phyloP scores from a whole-genome alignment of 2,113 vertebrate species.

The Pterocles burchelli region DNA sequence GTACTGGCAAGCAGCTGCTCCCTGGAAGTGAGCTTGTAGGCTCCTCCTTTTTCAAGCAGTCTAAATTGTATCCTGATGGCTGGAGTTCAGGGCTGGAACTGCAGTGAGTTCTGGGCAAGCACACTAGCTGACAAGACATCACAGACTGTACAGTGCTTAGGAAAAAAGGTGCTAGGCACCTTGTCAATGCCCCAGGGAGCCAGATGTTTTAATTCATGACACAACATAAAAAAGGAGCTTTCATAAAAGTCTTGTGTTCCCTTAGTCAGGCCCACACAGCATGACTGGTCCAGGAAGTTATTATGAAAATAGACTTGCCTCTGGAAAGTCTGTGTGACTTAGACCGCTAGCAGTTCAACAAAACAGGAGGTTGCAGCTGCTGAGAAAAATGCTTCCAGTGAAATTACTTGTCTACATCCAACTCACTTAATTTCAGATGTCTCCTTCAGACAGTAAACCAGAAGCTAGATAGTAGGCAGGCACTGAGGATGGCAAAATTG shows the following conservation, averaged over 20 bases:
- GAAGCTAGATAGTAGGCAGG: neutral
- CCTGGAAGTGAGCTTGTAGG: neutral
- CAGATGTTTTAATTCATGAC: slow-evolving; percentile 49
- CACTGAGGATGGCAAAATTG: neutral
- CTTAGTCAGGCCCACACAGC: slow-evolving; percentile 53
- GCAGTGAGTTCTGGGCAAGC: neutral
- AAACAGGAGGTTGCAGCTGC: slow-evolving; percentile 53
- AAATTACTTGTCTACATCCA: slow-evolving; percentile 3
- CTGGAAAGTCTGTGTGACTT: slow-evolving; percentile 45
- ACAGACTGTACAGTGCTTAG: neutral
- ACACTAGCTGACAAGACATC: neutral
- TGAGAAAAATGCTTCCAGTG: slow-evolving; percentile 13
- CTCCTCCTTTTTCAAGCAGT: neutral
- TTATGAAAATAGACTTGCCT: slow-evolving; percentile 49
- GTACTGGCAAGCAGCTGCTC: slow-evolving; percentile 43
- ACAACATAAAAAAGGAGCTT: slow-evolving; percentile 41
- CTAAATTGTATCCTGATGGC: neutral
- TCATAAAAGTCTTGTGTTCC: slow-evolving; percentile 26
- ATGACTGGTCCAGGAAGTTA: slow-evolving; percentile 47
- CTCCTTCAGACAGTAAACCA: slow-evolving; percentile 1
- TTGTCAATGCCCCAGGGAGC: neutral
- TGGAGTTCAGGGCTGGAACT: slow-evolving; percentile 28
- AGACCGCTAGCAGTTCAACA: neutral
- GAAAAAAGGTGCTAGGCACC: slow-evolving; percentile 30
- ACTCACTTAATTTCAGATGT: neutral